phyloP scores from a whole-genome alignment of 2,797 vertebrate genomes.

The Saxicola maurus region DNA sequence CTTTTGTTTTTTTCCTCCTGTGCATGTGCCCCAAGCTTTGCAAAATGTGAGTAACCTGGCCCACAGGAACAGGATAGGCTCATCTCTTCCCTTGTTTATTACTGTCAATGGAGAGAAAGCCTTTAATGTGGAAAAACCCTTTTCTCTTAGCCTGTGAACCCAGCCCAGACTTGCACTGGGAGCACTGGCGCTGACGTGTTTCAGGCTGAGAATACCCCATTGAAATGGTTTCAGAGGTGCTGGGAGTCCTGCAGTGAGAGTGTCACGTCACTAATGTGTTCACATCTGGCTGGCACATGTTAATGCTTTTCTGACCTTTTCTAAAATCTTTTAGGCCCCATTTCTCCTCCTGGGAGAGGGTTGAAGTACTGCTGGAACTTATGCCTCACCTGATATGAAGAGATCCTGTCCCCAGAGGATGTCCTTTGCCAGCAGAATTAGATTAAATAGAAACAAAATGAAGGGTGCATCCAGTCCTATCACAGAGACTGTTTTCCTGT shows the following conservation, averaged over 20 bases:
- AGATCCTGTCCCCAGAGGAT: neutral
- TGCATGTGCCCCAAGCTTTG: neutral
- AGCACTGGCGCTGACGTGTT: neutral
- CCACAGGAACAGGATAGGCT: neutral
- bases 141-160: neutral
- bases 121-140: constrained; percentile 36
- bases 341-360: neutral
- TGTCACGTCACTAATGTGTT: neutral
- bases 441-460: neutral
- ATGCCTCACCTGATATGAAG: neutral
- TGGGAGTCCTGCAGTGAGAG: neutral
- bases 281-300: neutral
- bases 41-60: constrained; percentile 1
- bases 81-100: constrained; percentile 24
- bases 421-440: neutral
- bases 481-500: neutral
- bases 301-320: neutral
- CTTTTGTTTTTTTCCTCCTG: neutral
- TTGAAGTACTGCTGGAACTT: neutral
- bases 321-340: neutral
- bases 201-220: neutral
- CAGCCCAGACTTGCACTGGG: neutral
- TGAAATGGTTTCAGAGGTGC: neutral
- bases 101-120: neutral
- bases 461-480: neutral